Evolutionary conservation across 1,140 invertebrate genomes (phyloP).

Genomic region (Littorina saxatilis): DNA sequence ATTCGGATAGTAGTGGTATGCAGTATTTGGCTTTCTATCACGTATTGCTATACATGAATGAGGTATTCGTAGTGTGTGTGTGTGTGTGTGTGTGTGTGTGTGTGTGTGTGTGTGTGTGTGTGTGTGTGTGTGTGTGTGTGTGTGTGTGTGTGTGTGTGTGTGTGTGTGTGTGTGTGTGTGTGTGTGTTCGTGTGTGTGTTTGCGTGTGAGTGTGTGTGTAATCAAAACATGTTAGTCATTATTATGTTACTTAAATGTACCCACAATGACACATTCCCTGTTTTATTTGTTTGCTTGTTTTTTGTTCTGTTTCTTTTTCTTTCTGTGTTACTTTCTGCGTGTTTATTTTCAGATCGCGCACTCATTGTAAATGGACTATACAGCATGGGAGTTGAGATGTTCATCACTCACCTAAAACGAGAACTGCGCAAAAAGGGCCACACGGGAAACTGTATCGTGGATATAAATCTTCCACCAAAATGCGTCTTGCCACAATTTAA

Average conservation of each 20-base stretch:
- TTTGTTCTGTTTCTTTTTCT: not conserved
- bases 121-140: conserved; percentile 11
- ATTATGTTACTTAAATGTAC: not conserved
- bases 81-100: conserved; percentile 7
- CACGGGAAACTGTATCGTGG: no score
- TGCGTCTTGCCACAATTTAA: no score
- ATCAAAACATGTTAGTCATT: not conserved
- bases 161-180: conserved; percentile 15
- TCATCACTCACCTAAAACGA: no score
- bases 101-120: conserved; percentile 17
- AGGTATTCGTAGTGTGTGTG: no score
- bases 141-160: not conserved
- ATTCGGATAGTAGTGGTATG: no score
- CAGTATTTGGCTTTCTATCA: no score
- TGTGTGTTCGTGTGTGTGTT: no score
- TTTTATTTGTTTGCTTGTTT: not conserved
- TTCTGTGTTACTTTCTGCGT: not conserved
- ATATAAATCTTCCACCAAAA: no score
- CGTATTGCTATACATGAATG: no score
- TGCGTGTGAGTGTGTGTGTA: not conserved
- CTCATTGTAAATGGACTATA: not conserved
- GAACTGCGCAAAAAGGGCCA: no score
- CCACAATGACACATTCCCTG: not conserved
- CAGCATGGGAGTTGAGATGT: no score
- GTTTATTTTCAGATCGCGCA: not conserved